Evolutionary conservation across 2,888 invertebrate genomes (phyloP), one percentile per base, ranked within the genome.

Genomic region (Xylocampa areola): DNA sequence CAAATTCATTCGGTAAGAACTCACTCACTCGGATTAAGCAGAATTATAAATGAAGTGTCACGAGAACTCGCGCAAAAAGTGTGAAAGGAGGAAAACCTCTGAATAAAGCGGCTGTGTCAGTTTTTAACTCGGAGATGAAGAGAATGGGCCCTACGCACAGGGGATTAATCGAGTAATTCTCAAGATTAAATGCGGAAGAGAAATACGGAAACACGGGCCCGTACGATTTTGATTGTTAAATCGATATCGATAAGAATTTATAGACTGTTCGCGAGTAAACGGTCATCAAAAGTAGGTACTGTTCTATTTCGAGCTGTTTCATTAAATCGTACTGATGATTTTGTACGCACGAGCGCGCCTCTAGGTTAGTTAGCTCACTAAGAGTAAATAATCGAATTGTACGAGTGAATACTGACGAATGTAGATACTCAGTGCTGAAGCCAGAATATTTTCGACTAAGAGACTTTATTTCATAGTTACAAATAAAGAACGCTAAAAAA

Each of bases 41-140:
- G 90, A 91, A 92, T 92, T 92, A 92, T 92, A 92, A 92, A 93
- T 93, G 92, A 91, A 87, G 89, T 93, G 92, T 91, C 91, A 91
- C 89, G 76, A 76, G 83, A 88, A 86, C 78, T 82, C 80, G 77
- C 75, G 81, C 87, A 93, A 93, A 93, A 92, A 92, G 86, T 84
- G 86, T 84, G 84, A 85, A 89, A 83, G 81, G 82, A 85, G 84
- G 85, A 80, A 87, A 87, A 81, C 82, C 85, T 80, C 82, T 79
- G 85, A 84, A 83, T 83, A 82, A 80, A 81, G 81, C 69, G 76
- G 77, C 79, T 82, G 84, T 84, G 88, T 84, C 88, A 82, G 87
- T 88, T 90, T 89, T 88, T 85, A 87, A 89, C 82, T 84, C 51
- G 71, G 81, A 85, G 81, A 50, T 51, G 69, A 68, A 68, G 69